Evolutionary conservation across 2,797 vertebrate genomes (phyloP).

Genomic region (Chaetodon trifasciatus): DNA sequence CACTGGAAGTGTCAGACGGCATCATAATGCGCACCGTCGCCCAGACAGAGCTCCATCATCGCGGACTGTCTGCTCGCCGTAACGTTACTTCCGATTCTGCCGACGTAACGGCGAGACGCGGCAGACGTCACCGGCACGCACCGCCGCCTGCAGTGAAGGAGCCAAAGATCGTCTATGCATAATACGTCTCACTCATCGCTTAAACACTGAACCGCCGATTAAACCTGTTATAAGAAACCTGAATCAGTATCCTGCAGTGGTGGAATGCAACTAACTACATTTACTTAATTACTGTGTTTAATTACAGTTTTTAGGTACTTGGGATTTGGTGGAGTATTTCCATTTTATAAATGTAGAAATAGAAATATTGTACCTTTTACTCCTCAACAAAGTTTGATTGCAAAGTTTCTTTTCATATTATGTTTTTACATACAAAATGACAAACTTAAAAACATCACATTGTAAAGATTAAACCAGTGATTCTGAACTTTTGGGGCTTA

Average conservation of each 20-base stretch:
- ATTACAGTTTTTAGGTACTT: background rate
- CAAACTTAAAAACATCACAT: too few species aligned
- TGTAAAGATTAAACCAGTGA: too few species aligned
- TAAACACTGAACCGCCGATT: too few species aligned
- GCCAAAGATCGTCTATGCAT: conserved; percentile 11
- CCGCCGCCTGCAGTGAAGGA: background rate
- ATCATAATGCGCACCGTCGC: background rate
- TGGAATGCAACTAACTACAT: background rate
- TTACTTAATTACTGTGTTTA: background rate
- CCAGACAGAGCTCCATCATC: conserved; percentile 52
- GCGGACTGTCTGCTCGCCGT: background rate
- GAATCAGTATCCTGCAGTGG: background rate
- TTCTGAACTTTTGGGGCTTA: too few species aligned
- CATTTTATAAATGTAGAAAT: too few species aligned
- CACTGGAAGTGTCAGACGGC: conserved; percentile 12
- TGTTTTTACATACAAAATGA: too few species aligned
- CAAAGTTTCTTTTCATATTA: too few species aligned
- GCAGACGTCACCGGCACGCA: conserved; percentile 13
- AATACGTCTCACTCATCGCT: background rate
- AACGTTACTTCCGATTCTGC: background rate
- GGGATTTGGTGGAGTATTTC: too few species aligned
- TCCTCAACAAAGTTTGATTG: background rate
- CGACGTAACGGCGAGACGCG: conserved; percentile 22
- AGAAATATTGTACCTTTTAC: background rate
- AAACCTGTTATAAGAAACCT: background rate